Evolutionary conservation across 2,797 vertebrate species (phyloP).

Genomic region (Pelochelys cantorii): DNA sequence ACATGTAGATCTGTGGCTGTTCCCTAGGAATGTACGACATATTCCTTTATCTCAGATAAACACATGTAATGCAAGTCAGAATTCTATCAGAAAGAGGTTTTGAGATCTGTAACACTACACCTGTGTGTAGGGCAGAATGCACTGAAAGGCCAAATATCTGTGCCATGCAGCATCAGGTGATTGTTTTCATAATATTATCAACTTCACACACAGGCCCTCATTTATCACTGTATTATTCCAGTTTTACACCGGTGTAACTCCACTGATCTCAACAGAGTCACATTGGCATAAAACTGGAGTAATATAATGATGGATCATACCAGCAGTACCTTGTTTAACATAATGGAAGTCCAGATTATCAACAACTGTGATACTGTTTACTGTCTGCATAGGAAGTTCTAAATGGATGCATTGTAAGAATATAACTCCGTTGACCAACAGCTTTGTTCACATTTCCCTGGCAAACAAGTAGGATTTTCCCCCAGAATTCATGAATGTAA

Average conservation of each 20-base stretch:
- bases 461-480: neutral
- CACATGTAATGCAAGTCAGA: accelerated
- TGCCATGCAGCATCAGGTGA: neutral
- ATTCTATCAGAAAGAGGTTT: accelerated
- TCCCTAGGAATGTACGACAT: neutral
- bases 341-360: neutral
- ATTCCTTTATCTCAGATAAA: conserved; percentile 23
- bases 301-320: neutral
- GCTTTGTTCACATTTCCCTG: neutral
- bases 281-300: neutral
- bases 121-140: neutral
- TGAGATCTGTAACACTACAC: neutral
- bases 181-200: neutral
- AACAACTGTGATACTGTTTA: neutral
- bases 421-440: neutral
- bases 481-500: neutral
- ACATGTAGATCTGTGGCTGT: neutral
- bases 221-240: neutral
- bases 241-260: neutral
- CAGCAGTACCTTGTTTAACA: neutral
- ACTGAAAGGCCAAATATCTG: accelerated
- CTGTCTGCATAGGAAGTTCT: neutral
- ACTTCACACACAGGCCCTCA: neutral
- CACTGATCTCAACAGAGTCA: neutral
- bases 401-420: neutral